Percentiles rank a stretch among this genome's conserved stretches.
Evolutionary conservation across 1,140 invertebrate species (phyloP).

Genomic region (Nilaparvata lugens): DNA sequence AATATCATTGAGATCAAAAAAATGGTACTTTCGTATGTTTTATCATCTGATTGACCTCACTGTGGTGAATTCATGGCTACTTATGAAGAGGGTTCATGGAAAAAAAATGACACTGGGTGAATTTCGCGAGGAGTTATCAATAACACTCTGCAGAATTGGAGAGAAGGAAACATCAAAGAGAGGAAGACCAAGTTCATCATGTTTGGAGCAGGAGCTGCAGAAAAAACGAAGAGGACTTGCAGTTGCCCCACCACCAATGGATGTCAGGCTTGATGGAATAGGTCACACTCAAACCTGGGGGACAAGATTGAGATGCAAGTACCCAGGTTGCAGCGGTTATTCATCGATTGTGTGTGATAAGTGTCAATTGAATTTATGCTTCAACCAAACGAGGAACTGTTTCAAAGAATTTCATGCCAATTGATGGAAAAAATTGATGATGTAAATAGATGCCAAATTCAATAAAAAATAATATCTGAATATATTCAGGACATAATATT

Average conservation of each 20-base stretch:
- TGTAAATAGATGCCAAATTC: too few relatives aligned
- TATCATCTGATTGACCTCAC: conserved; percentile 37
- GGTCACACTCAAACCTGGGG: not conserved
- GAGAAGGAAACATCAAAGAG: not conserved
- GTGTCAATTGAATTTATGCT: not conserved
- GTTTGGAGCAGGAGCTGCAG: not conserved
- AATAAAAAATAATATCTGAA: too few relatives aligned
- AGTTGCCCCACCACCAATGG: not conserved
- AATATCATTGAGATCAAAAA: conserved; percentile 34
- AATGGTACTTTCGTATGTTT: conserved; percentile 38
- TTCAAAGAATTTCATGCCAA: conserved; percentile 1
- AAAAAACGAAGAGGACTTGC: not conserved
- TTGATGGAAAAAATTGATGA: too few relatives aligned
- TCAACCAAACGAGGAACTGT: not conserved
- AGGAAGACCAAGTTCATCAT: not conserved
- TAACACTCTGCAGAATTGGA: not conserved
- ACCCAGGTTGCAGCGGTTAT: not conserved
- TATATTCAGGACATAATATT: too few relatives aligned
- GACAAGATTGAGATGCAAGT: not conserved
- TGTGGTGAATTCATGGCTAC: conserved; percentile 28
- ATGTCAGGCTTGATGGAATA: conserved; percentile 1
- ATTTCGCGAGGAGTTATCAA: not conserved
- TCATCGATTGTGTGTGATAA: not conserved
- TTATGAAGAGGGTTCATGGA: conserved; percentile 5
- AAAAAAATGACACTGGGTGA: not conserved